These are phyloP conservation scores for Tragulus kanchil DNA, from an alignment of 2,113 vertebrate species.

Conservation along the genomic window DNA sequence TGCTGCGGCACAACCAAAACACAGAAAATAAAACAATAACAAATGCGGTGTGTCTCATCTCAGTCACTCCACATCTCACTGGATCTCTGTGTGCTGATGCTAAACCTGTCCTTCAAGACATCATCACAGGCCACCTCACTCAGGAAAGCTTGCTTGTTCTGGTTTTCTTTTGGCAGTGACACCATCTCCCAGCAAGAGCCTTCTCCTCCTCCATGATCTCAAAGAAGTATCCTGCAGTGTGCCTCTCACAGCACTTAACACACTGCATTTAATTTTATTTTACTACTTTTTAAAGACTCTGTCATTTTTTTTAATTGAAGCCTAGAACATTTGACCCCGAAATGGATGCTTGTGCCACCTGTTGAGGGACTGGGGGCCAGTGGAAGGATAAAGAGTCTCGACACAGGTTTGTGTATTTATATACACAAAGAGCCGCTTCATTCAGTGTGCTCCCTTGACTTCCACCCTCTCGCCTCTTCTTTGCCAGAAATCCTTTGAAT, in stretches of 20 bases:
- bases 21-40: not conserved
- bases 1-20: not conserved
- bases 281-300: too few relatives aligned
- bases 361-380: conserved; percentile 63
- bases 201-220: not conserved
- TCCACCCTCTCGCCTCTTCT: not conserved
- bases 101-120: not conserved
- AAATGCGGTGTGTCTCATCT: not conserved
- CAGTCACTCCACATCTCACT: not conserved
- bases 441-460: not conserved
- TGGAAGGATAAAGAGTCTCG: conserved; percentile 55
- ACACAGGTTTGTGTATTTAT: conserved; percentile 81
- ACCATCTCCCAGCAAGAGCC: not conserved
- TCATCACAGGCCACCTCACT: not conserved
- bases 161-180: not conserved
- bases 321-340: too few relatives aligned
- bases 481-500: conserved; percentile 77
- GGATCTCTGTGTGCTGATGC: not conserved
- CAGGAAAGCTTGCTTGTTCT: not conserved
- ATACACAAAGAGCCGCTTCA: conserved; percentile 85
- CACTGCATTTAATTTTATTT: not conserved
- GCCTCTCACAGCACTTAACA: not conserved
- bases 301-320: too few relatives aligned
- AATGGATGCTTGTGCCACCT: conserved; percentile 85
- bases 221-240: not conserved